These are phyloP conservation scores for Coronaproctus castanopsis DNA, from an alignment of 2,888 invertebrate species.

Conservation along the genomic window DNA sequence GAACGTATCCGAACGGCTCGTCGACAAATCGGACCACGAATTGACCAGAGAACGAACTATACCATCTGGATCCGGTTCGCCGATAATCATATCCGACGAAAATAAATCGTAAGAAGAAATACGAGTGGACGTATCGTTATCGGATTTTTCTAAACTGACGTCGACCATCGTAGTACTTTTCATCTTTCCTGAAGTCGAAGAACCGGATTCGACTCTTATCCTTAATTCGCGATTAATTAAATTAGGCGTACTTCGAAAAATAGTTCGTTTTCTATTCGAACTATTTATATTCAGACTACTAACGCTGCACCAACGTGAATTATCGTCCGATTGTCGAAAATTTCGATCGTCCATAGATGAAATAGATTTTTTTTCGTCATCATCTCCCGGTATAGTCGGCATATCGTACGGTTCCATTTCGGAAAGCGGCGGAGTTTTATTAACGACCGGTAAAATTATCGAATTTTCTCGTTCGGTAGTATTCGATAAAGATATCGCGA, in stretches of 20 bases:
- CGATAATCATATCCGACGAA: neutral
- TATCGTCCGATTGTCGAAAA: neutral
- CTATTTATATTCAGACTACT: neutral
- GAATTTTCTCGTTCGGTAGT: too few species aligned
- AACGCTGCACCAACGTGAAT: neutral
- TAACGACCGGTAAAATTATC: too few species aligned
- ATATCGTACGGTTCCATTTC: constrained; percentile 16
- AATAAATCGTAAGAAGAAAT: neutral
- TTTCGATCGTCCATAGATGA: too few species aligned
- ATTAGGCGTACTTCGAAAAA: neutral
- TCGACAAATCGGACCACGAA: neutral
- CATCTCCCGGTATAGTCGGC: neutral
- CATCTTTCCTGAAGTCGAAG: too few species aligned
- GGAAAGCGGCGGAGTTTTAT: constrained; percentile 17
- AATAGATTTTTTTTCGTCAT: too few species aligned
- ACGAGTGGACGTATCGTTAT: neutral
- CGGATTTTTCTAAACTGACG: neutral
- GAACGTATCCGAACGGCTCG: neutral
- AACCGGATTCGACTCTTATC: too few species aligned
- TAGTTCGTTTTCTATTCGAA: neutral
- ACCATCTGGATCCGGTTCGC: neutral
- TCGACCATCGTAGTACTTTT: too few species aligned
- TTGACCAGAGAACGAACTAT: neutral
- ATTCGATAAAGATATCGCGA: neutral
- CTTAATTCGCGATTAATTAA: too few species aligned